Percentiles rank a stretch among this genome's conserved stretches.
Conservation (phyloP, 92 coral and sea anemone species). For the Porites divaricata region DNA sequence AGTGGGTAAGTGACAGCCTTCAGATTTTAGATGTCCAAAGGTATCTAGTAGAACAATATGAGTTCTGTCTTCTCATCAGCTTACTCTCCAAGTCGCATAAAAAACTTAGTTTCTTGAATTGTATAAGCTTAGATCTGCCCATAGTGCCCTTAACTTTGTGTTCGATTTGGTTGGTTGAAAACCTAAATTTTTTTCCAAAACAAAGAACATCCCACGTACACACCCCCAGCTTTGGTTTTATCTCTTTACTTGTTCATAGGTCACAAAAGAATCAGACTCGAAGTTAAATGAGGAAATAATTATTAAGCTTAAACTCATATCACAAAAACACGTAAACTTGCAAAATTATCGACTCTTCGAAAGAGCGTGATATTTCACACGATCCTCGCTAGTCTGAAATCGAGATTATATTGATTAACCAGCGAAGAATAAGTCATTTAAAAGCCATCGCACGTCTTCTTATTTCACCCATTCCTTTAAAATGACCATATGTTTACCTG, state of each 20-base stretch:
- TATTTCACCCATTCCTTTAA: background rate
- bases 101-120: too few species aligned
- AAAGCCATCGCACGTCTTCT: background rate
- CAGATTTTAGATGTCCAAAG: too few species aligned
- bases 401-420: background rate
- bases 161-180: background rate
- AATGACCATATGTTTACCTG: constrained; percentile 58
- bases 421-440: background rate
- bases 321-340: background rate
- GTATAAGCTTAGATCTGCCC: too few species aligned
- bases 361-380: constrained; percentile 7
- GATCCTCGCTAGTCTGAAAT: background rate
- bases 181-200: too few species aligned
- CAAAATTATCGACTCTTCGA: background rate
- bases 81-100: too few species aligned
- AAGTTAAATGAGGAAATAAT: too few species aligned
- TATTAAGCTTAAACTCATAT: too few species aligned
- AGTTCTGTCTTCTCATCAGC: too few species aligned
- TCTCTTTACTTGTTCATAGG: too few species aligned
- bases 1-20: too few species aligned
- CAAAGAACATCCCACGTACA: constrained; percentile 13
- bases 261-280: too few species aligned
- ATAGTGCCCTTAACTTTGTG: background rate
- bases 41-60: too few species aligned
- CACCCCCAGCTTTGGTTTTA: constrained; percentile 11